A percentile compares a stretch with the other conserved stretches of the same genome.
phyloP scores from a whole-genome alignment of 2,888 invertebrate species.

The Fabriciana adippe region DNA sequence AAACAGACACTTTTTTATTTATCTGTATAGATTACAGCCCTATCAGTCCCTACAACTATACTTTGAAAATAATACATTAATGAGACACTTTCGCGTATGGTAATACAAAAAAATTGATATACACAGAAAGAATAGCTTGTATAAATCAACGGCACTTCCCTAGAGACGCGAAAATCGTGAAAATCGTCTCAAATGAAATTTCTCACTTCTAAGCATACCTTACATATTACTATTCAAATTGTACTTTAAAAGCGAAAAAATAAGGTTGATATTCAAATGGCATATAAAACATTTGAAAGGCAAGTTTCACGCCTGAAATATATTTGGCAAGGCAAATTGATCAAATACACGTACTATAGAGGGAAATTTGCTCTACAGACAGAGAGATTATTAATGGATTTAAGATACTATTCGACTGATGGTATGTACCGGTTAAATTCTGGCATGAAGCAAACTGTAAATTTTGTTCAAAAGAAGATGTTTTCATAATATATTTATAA shows the following conservation, averaged over 20 bases:
- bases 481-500: too few species aligned
- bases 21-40: too few species aligned
- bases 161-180: slow-evolving; percentile 68
- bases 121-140: slow-evolving; percentile 57
- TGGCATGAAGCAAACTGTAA: background rate
- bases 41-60: too few species aligned
- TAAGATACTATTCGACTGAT: slow-evolving; percentile 13
- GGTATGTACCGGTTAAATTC: background rate
- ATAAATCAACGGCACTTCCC: slow-evolving; percentile 72
- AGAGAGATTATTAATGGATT: slow-evolving; percentile 34
- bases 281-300: slow-evolving; percentile 39
- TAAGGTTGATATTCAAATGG: slow-evolving; percentile 41
- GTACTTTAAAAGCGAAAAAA: slow-evolving; percentile 21
- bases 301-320: slow-evolving; percentile 66
- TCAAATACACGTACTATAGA: slow-evolving; percentile 58
- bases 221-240: slow-evolving; percentile 33
- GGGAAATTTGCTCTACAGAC: slow-evolving; percentile 39
- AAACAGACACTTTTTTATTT: too few species aligned
- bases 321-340: slow-evolving; percentile 70
- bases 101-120: slow-evolving; percentile 26
- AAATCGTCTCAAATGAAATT: slow-evolving; percentile 79
- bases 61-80: too few species aligned
- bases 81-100: slow-evolving; percentile 9
- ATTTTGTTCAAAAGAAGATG: too few species aligned
- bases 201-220: slow-evolving; percentile 66